A percentile compares a stretch with the other conserved stretches of the same genome.
Conservation (phyloP, 1,140 invertebrate species). For the Drosophila pseudoobscura region DNA sequence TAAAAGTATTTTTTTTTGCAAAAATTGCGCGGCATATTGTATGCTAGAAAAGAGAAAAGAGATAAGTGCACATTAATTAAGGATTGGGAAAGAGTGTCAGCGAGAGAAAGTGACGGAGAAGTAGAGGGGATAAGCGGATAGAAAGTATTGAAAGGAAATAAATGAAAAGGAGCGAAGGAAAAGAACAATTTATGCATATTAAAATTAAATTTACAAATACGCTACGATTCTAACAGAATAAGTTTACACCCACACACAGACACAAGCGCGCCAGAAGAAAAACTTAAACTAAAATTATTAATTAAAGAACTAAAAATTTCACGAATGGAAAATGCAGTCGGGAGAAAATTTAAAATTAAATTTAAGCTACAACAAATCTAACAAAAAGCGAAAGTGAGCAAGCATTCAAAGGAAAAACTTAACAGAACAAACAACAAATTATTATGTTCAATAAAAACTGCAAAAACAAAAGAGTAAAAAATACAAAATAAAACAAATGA, state of each 20-base stretch:
- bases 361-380: constrained; percentile 62
- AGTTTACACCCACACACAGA: constrained; percentile 41
- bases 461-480: constrained; percentile 59
- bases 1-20: constrained; percentile 38
- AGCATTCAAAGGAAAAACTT: constrained; percentile 66
- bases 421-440: constrained; percentile 50
- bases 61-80: constrained; percentile 44
- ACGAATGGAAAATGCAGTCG: constrained; percentile 42
- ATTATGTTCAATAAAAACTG: no score
- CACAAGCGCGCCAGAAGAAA: constrained; percentile 7
- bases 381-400: constrained; percentile 68
- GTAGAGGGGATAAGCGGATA: background rate
- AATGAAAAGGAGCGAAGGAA: constrained; percentile 18
- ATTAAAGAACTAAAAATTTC: constrained; percentile 30
- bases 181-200: constrained; percentile 68
- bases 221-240: constrained; percentile 67
- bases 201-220: constrained; percentile 63
- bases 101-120: background rate
- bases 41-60: constrained; percentile 12
- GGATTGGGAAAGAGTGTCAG: constrained; percentile 7
- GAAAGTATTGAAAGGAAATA: background rate
- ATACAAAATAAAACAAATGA: constrained; percentile 68
- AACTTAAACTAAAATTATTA: constrained; percentile 17
- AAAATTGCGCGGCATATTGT: constrained; percentile 26
- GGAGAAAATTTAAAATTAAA: constrained; percentile 67